These are phyloP conservation scores for Drosophila quadrilineata DNA, from an alignment of 1,140 invertebrate species.

Conservation along the genomic window DNA sequence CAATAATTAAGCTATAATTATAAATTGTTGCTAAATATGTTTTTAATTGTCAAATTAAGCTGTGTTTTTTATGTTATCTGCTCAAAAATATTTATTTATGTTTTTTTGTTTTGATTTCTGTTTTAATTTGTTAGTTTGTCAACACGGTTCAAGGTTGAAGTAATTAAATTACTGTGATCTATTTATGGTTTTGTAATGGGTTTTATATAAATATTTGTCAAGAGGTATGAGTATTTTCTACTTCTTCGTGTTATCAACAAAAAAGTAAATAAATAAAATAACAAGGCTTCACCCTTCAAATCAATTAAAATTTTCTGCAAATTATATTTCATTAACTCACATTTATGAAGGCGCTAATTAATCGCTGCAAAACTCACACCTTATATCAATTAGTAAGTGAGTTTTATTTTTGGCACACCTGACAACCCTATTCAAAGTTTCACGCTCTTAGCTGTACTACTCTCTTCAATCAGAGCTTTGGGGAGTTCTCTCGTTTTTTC, in stretches of 20 bases:
- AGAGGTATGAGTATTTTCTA: too few relatives aligned
- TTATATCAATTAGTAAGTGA: background rate
- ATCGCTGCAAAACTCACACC: background rate
- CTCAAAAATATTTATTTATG: constrained; percentile 10
- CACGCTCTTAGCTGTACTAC: background rate
- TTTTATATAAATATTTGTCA: background rate
- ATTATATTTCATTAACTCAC: constrained; percentile 12
- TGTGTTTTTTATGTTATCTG: constrained; percentile 21
- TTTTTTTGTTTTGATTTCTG: too few relatives aligned
- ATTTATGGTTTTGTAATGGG: too few relatives aligned
- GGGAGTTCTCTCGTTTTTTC: background rate
- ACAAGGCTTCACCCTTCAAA: constrained; percentile 19
- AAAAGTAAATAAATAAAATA: too few relatives aligned
- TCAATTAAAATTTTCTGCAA: constrained; percentile 18
- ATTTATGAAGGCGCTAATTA: constrained; percentile 8
- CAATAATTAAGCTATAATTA: constrained; percentile 56
- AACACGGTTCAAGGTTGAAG: too few relatives aligned
- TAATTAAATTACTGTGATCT: too few relatives aligned
- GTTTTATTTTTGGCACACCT: background rate
- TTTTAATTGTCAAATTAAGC: constrained; percentile 28
- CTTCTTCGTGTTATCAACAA: background rate
- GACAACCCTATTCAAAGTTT: constrained; percentile 38
- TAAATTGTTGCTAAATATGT: constrained; percentile 34
- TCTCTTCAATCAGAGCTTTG: background rate
- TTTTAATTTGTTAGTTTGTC: too few relatives aligned